Percentiles rank a stretch among this genome's conserved stretches.
phyloP scores from a whole-genome alignment of 2,888 invertebrate genomes.

The Meloe dianella region DNA sequence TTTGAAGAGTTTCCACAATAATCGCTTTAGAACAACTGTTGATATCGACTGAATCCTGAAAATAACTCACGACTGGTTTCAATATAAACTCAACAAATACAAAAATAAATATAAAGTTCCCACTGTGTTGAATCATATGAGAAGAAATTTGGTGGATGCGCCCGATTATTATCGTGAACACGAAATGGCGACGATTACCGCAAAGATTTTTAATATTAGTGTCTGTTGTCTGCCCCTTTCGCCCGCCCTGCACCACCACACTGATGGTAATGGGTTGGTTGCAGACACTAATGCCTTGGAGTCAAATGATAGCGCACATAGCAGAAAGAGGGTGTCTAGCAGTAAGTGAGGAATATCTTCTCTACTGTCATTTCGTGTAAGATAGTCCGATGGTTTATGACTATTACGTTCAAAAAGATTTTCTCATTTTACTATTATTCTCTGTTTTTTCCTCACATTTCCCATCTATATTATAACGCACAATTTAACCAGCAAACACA shows the following conservation, averaged over 20 bases:
- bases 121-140: not conserved
- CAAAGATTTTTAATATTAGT: too few species aligned
- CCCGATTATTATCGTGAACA: not conserved
- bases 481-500: slow-evolving; percentile 47
- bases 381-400: slow-evolving; percentile 51
- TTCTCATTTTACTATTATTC: slow-evolving; percentile 24
- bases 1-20: too few species aligned
- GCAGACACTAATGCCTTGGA: not conserved
- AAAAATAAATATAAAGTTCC: not conserved
- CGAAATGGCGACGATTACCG: too few species aligned
- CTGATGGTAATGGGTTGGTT: not conserved
- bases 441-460: not conserved
- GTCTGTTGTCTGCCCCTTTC: too few species aligned
- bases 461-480: slow-evolving; percentile 39
- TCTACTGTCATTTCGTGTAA: slow-evolving; percentile 39
- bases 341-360: not conserved
- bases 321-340: not conserved
- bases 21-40: too few species aligned
- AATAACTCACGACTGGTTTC: not conserved
- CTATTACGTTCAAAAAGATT: slow-evolving; percentile 45
- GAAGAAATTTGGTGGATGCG: not conserved
- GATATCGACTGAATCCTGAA: too few species aligned
- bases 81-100: not conserved
- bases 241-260: not conserved
- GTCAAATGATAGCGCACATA: slow-evolving; percentile 1